Conservation (phyloP, 1,140 invertebrate species). For the Pararge aegeria region DNA sequence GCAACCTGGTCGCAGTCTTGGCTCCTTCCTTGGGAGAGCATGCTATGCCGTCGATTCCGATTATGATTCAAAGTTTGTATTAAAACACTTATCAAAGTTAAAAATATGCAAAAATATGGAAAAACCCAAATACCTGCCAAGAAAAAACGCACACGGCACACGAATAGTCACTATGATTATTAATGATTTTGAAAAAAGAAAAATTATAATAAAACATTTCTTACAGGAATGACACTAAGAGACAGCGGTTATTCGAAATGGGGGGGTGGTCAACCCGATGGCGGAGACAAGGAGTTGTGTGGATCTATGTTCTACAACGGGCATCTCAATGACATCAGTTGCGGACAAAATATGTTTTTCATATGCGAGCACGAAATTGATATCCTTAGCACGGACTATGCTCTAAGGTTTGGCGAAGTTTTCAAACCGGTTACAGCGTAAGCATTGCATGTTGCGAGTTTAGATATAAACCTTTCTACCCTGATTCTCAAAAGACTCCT, state of each 20-base stretch:
- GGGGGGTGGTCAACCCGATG: conserved; percentile 54
- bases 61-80: no score
- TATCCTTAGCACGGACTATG: conserved; percentile 19
- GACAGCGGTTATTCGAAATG: conserved; percentile 54
- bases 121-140: no score
- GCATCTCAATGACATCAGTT: conserved; percentile 53
- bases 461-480: not conserved
- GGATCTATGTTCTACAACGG: conserved; percentile 66
- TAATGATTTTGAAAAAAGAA: no score
- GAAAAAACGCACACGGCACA: no score
- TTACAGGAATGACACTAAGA: conserved; percentile 45
- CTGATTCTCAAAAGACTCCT: no score
- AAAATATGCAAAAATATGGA: no score
- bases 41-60: no score
- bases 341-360: conserved; percentile 47
- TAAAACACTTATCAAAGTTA: no score
- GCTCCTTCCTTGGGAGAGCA: no score
- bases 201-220: conserved; percentile 6
- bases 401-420: conserved; percentile 32
- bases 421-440: conserved; percentile 10
- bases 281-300: conserved; percentile 43
- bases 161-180: no score
- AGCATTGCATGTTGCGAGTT: conserved; percentile 3
- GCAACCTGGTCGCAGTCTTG: no score
- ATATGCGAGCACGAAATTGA: conserved; percentile 63